A percentile compares a stretch with the other conserved stretches of the same genome.
Evolutionary conservation across 2,797 vertebrate genomes (phyloP).

Genomic region (Octomys mimax): DNA sequence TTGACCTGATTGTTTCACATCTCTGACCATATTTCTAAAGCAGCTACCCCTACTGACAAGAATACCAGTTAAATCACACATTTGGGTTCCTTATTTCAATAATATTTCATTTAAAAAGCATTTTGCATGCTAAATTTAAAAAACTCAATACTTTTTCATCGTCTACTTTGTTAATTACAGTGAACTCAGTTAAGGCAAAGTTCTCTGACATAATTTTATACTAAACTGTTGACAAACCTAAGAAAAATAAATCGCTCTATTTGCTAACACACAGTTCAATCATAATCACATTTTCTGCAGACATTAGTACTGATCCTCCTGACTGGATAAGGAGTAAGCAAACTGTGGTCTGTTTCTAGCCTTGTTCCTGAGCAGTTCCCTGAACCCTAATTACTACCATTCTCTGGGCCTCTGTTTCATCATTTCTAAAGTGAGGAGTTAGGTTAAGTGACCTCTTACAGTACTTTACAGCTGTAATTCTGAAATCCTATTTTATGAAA

Average conservation of each 20-base stretch:
- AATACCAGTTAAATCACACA: neutral
- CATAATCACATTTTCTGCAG: slow-evolving; percentile 1
- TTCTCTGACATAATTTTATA: slow-evolving; percentile 45
- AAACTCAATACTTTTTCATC: neutral
- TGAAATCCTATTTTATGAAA: slow-evolving; percentile 52
- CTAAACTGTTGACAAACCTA: slow-evolving; percentile 46
- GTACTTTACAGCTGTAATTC: slow-evolving; percentile 8
- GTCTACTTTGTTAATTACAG: slow-evolving; percentile 21
- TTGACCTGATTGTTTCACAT: neutral
- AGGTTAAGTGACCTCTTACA: slow-evolving; percentile 8
- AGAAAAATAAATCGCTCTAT: slow-evolving; percentile 41
- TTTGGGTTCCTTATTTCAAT: neutral
- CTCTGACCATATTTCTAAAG: neutral
- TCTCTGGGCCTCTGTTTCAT: neutral
- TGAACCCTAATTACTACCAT: slow-evolving; percentile 36
- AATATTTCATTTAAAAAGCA: slow-evolving; percentile 55
- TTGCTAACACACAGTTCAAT: slow-evolving; percentile 10
- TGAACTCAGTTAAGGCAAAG: slow-evolving; percentile 27
- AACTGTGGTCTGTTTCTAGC: neutral
- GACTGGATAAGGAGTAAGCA: neutral
- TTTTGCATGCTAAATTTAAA: slow-evolving; percentile 54
- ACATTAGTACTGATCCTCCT: slow-evolving; percentile 13
- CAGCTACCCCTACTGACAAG: neutral
- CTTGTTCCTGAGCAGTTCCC: neutral
- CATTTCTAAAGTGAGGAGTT: slow-evolving; percentile 28